Conservation (phyloP, 2,113 vertebrate species). For the Terrapene triunguis region DNA sequence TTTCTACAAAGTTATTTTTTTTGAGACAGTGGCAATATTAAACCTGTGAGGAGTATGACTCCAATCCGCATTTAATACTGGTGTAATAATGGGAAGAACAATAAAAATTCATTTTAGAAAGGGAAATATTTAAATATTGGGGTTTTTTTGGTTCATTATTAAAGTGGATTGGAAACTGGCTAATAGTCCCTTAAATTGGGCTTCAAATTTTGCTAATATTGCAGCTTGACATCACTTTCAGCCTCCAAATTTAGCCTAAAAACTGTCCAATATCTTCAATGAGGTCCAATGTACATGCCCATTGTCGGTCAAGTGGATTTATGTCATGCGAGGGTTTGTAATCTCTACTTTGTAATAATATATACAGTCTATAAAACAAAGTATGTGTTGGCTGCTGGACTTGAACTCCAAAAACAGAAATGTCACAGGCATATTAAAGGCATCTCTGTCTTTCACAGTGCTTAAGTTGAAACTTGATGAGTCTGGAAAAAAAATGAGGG, state of each 20-base stretch:
- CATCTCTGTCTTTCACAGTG: neutral
- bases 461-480: neutral
- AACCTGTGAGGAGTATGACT: neutral
- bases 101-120: neutral
- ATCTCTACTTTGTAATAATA: fast-evolving
- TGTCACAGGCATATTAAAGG: neutral
- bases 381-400: too few relatives aligned
- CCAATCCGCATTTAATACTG: neutral
- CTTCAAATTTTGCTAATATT: neutral
- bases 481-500: neutral
- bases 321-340: fast-evolving
- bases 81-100: neutral
- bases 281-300: neutral
- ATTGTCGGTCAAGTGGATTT: neutral
- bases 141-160: neutral
- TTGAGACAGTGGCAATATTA: neutral
- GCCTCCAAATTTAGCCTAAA: neutral
- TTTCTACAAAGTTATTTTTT: neutral
- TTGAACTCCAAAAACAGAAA: neutral
- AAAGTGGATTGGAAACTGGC: neutral
- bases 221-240: neutral
- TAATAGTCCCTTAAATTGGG: constrained; percentile 1
- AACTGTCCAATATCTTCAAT: neutral
- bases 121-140: neutral
- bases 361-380: fast-evolving